Evolutionary conservation across 2,888 invertebrate genomes (phyloP), one percentile per base, ranked within the genome.

Genomic region (Danaus chrysippus): DNA sequence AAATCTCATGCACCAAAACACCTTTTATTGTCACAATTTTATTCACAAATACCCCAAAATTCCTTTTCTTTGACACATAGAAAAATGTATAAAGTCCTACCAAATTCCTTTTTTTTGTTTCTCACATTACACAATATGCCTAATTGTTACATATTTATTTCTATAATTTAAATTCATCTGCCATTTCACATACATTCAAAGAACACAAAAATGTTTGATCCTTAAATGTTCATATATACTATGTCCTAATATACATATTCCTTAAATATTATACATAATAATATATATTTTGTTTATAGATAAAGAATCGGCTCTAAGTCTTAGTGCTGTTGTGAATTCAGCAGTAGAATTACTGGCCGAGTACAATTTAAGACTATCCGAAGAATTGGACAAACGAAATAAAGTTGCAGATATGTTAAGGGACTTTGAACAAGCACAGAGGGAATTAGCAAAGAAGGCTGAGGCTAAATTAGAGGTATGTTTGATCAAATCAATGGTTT

Each of bases 351-450:
- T 99, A 61, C 88, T 99, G 54, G 95, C 96, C 15, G 96, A 97
- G 63, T 99, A 99, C 81, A 99, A 99, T 81, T 92, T 94, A 65
- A 92, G 98, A 72, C 92, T 99, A 12, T 93, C 95, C 10, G 94
- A 94, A 19, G 99, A 99, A 87, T 92, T 99, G 92, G 98, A 98
- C 74, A 96, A 97, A 76, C 92, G 98, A 64, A 94, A 96, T 77
- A 95, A 94, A 76, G 93, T 98, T 42, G 94, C 97, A 0, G 93
- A 94, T 65, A 97, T 98, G 96, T 86, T 99, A 71, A 92, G 95
- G 62, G 97, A 97, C 84, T 98, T 96, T 78, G 95, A 97, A 58
- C 93, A 95, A 70, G 94, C 95, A 53, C 98, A 98, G 86, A 94
- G 95, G 71, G 96, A 97, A 78, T 88, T 97, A 42, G 92, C 98